Percentiles rank a stretch among this genome's conserved stretches.
These are phyloP conservation scores for Drosophila sucinea DNA, from an alignment of 1,140 invertebrate genomes.

Conservation along the genomic window DNA sequence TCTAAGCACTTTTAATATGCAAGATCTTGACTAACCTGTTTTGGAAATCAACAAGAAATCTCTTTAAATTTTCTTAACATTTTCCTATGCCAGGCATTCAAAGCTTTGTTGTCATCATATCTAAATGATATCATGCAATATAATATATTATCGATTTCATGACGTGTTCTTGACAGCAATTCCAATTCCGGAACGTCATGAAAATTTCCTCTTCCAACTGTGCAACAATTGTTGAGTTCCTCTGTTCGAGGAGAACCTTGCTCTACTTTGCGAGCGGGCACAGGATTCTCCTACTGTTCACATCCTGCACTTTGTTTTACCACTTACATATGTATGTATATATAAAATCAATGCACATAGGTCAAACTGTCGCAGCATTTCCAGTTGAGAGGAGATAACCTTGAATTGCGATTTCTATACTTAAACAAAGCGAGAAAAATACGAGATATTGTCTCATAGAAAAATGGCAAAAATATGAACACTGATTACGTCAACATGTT, in stretches of 20 bases:
- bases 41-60: too few species aligned
- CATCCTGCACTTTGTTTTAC: conserved; percentile 11
- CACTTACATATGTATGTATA: not conserved
- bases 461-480: conserved; percentile 32
- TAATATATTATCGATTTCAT: not conserved
- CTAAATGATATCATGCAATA: not conserved
- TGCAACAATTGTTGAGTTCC: not conserved
- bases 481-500: conserved; percentile 23
- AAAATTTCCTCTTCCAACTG: conserved; percentile 6
- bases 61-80: too few species aligned
- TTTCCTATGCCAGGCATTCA: not conserved
- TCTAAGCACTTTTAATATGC: too few species aligned
- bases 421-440: conserved; percentile 34
- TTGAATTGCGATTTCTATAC: not conserved
- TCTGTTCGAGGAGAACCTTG: not conserved
- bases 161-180: not conserved
- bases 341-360: not conserved
- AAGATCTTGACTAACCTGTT: too few species aligned
- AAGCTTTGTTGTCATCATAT: too few species aligned
- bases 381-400: conserved; percentile 11
- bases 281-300: not conserved
- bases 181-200: conserved; percentile 2
- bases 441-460: conserved; percentile 60
- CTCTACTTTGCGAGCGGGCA: not conserved
- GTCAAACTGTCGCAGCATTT: not conserved